These are phyloP conservation scores for Aldrovandia affinis DNA, from an alignment of 2,797 vertebrate genomes.

Conservation along the genomic window DNA sequence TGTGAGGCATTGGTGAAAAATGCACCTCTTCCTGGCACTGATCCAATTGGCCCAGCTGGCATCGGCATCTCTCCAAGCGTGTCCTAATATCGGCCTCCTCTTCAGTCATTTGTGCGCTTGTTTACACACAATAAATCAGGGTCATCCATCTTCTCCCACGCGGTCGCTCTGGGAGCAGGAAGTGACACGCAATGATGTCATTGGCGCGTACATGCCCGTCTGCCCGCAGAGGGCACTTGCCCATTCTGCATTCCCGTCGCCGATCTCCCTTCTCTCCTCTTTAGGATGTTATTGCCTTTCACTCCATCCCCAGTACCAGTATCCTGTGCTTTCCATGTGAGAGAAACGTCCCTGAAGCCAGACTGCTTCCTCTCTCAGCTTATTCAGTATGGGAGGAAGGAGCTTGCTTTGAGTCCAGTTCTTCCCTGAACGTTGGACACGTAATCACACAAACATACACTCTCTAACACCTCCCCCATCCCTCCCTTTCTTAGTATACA, in stretches of 20 bases:
- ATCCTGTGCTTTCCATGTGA: neutral
- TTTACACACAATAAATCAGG: neutral
- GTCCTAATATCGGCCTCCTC: neutral
- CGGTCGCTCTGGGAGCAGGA: neutral
- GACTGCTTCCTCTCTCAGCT: too few relatives aligned
- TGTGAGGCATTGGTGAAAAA: neutral
- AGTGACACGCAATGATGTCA: neutral
- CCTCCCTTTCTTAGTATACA: neutral
- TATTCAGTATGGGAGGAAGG: too few relatives aligned
- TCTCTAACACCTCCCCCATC: neutral
- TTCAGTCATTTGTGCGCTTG: neutral
- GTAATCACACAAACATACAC: neutral
- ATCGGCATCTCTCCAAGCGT: neutral
- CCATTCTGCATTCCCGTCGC: neutral
- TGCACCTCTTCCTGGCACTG: neutral
- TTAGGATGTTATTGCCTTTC: neutral
- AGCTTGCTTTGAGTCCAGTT: too few relatives aligned
- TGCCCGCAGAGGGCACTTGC: neutral
- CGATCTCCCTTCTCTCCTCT: neutral
- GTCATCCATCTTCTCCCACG: neutral
- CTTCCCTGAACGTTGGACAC: neutral
- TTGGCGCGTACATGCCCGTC: neutral
- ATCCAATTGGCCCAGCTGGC: neutral
- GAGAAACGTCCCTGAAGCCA: neutral
- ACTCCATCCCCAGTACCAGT: neutral